Base-by-base conservation (phyloP, 2,797 vertebrate species). In the Sandelia bainsii region DNA sequence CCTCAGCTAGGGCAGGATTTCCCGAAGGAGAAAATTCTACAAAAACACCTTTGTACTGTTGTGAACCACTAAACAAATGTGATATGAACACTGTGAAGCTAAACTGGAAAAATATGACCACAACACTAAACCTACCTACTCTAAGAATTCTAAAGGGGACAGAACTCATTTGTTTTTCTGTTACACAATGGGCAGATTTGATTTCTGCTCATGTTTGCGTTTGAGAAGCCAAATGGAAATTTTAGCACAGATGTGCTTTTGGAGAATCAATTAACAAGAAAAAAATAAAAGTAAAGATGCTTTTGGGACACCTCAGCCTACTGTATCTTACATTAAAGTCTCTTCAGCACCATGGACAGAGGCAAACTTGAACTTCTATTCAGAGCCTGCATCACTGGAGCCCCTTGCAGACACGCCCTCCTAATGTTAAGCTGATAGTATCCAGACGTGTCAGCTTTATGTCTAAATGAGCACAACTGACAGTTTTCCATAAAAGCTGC, bases 261-360 rank as follows among this genome's bases (percentile, higher is more conserved):
- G 7, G 27, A 51, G 34, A 52, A 17, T 40, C 4, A 19, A 27
- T 25, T 12, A 71, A 50, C 1, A 16, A 25, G 2, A 2, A 54
- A 45, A 10, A 54, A 45, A 10, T 69, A 54, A 42, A 10, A 57
- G 19, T 23, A 25, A 64, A 56, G 13, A 42, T 53, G 19, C 3
- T 5, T 69, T 40, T 72, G 10, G 17, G 45, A 63, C 51, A 56
- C 22, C 8, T 62, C 29, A 65, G 19, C 20, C n/a, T 34, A 16
- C 13, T 48, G 40, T 27, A 20, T 20, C 10, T 44, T 25, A 19
- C 1, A 45, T 11, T 20, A 19, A 53, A 20, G 12, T 23, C 8
- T 60, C 32, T 79, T 91, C 82, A 88, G 86, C 45, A 88, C 87
- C 85, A 84, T 22, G 84, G 88, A 89, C 82, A 89, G 87, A 80